A percentile compares a stretch with the other conserved stretches of the same genome.
Conservation (phyloP, 2,888 invertebrate species). For the Drosophila longiperda region DNA sequence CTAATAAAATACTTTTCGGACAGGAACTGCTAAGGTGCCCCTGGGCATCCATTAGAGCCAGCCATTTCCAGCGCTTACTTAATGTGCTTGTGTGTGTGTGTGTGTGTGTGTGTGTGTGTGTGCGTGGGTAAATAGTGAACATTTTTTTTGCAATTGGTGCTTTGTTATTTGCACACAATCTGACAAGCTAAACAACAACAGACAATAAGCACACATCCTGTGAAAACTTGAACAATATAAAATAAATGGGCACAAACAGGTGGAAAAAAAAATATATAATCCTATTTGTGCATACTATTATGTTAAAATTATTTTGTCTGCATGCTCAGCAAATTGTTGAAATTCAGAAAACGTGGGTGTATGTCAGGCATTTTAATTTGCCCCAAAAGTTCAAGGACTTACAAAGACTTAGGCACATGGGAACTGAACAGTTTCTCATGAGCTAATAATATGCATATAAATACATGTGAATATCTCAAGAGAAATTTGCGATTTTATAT, state of each 20-base stretch:
- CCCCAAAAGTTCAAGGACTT: slow-evolving; percentile 53
- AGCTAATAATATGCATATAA: slow-evolving; percentile 1
- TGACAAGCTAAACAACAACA: slow-evolving; percentile 19
- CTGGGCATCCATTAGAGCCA: slow-evolving; percentile 35
- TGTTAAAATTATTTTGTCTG: slow-evolving; percentile 45
- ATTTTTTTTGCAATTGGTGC: slow-evolving; percentile 31
- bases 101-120: neutral
- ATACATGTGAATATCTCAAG: neutral
- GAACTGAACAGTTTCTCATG: neutral
- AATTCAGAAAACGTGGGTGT: slow-evolving; percentile 28
- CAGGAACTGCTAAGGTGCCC: slow-evolving; percentile 14
- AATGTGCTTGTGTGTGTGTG: slow-evolving; percentile 8
- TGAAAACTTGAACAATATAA: slow-evolving; percentile 35
- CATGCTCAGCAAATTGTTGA: slow-evolving; percentile 32
- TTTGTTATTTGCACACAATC: slow-evolving; percentile 9
- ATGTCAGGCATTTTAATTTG: slow-evolving; percentile 12
- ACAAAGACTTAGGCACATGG: slow-evolving; percentile 5
- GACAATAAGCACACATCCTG: slow-evolving; percentile 9
- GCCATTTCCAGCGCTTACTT: slow-evolving; percentile 29
- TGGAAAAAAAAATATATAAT: slow-evolving; percentile 27
- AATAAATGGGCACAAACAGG: slow-evolving; percentile 25
- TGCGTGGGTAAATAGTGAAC: slow-evolving; percentile 19
- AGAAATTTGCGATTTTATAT: slow-evolving; percentile 4
- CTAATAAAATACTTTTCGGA: slow-evolving; percentile 64
- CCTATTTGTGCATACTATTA: slow-evolving; percentile 7